Base-by-base conservation (phyloP, 2,113 vertebrate genomes). In the Elephas maximus region DNA sequence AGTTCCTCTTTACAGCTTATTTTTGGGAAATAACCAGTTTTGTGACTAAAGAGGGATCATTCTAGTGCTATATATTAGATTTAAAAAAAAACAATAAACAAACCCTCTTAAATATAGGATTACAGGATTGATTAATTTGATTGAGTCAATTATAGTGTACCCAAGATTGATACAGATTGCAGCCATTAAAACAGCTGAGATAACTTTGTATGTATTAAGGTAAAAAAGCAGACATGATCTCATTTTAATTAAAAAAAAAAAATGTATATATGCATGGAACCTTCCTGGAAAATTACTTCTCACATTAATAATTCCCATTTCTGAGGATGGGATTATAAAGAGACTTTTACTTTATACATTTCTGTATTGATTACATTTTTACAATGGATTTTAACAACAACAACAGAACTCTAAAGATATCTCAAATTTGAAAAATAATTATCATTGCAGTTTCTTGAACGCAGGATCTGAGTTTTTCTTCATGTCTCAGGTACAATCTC, bases 391-490 rank as follows among this genome's bases (percentile, higher is more conserved):
- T 90, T 90, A 84, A 96, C 6, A 76, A 48, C 18, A 15, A 82
- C 37, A 37, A 37, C 37, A 89, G 74, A 80, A 63, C 44, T 8
- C 41, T 24, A 30, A 63, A 93, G 44, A 26, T 85, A 62, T 28
- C 92, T 89, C 51, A 51, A 91, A 87, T 79, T 93, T 73, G n/a
- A 87, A 94, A 91, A 96, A 48, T 44, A 89, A 63, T 84, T 41
- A 93, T 53, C n/a, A 41, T 89, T 37, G 28, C 8, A 92, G 41
- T 94, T 69, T 95, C 20, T 87, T 74, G 28, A 96, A 37, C 5
- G 0, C 8, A 26, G 74, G 91, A 33, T 82, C 57, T 4, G 81
- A 95, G 12, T 91, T 89, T 94, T 48, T 90, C n/a, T 93, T 87
- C 12, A 24, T n/a, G 51, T 88, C n/a, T 94, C 67, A 51, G 2